Conservation (phyloP, 2,797 vertebrate species). For the Sebastes trivittatus region DNA sequence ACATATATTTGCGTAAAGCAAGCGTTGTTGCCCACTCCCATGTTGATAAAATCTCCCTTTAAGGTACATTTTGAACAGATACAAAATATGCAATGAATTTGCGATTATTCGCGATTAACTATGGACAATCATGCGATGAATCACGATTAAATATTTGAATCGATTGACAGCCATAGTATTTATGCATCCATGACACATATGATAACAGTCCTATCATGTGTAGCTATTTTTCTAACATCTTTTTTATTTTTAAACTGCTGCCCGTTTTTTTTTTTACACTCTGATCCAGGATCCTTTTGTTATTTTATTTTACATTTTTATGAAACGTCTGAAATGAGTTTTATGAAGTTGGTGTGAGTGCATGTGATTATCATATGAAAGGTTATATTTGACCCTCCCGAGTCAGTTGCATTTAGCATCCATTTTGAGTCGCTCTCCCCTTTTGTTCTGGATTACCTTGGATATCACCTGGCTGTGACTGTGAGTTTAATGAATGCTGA, state of each 20-base stretch:
- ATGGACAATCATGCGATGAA: no score
- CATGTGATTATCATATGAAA: constrained; percentile 75
- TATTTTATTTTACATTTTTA: constrained; percentile 47
- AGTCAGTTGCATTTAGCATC: constrained; percentile 74
- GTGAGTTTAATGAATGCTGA: constrained; percentile 82
- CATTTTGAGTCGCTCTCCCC: constrained; percentile 60
- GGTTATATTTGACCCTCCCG: constrained; percentile 73
- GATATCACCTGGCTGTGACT: constrained; percentile 71
- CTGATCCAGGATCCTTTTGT: constrained; percentile 11
- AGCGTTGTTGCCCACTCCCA: no score
- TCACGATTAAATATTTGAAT: not conserved
- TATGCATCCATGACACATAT: not conserved
- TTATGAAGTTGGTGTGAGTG: constrained; percentile 39
- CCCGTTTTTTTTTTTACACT: not conserved
- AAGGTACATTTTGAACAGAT: no score
- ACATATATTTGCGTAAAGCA: no score
- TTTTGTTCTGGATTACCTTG: constrained; percentile 73
- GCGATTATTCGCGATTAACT: no score
- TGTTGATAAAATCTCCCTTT: no score
- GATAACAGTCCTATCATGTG: not conserved
- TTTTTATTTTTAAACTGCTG: not conserved
- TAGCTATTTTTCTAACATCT: not conserved
- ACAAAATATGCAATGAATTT: no score
- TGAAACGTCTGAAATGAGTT: constrained; percentile 41
- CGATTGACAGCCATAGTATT: not conserved